Evolutionary conservation across 2,113 vertebrate genomes (phyloP), one percentile per base, ranked within the genome.

Genomic region (Miniopterus natalensis): DNA sequence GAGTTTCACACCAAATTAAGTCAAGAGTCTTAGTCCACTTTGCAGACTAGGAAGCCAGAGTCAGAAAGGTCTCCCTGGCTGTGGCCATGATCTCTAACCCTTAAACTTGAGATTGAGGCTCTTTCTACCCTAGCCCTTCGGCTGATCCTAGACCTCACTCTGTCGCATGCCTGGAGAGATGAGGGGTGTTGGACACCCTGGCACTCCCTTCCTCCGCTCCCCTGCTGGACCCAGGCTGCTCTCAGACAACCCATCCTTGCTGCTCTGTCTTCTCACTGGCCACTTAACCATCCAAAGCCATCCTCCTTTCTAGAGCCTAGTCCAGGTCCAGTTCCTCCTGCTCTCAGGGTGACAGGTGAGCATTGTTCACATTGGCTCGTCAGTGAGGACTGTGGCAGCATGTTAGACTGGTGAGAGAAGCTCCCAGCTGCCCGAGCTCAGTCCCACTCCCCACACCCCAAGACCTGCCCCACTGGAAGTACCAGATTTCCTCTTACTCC

Each of bases 361-460:
- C 92, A 57, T 40, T 10, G 59, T 49, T 80, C 23, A 25, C 84
- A 68, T 8, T 1, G 25, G 31, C 31, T 92, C 55, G 71, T 45
- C 90, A 51, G 9, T 86, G 65, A 88, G 66, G 83, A 84, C 73
- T 0, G 0, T 42, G 65, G 55, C 61, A 90, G 79, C 94, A 6
- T 3, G 17, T 84, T 81, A 95, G 78, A 74, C 90, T 90, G 3
- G 13, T 5, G 57, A 96, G 45, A 73, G 88, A 94, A 91, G 84
- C 84, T 94, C 93, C 65, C 92, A 92, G 88, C 1, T 25, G 47
- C 29, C 15, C 89, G 90, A 84, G 88, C 79, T 31, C 97, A 36
- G 55, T 42, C 63, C 89, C 59, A n/a, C 29, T 2, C 2, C 75
- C 91, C 88, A 75, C 36, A 93, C 55, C 70, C 63, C 57, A 94